These are phyloP conservation scores for Microtus ochrogaster DNA, from an alignment of 2,113 vertebrate species.

Conservation along the genomic window DNA sequence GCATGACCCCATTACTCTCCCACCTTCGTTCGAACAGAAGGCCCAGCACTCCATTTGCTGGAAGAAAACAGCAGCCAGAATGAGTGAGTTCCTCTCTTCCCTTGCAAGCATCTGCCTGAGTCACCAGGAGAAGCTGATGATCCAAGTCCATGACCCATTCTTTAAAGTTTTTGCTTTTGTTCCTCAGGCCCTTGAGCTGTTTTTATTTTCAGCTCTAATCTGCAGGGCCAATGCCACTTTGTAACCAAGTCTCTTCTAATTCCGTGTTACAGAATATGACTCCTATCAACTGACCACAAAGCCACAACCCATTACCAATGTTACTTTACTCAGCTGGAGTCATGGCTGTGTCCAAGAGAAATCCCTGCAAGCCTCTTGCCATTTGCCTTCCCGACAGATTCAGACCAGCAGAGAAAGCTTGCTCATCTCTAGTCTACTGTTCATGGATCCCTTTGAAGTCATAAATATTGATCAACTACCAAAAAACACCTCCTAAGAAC, in stretches of 20 bases:
- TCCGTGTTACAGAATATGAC: background rate
- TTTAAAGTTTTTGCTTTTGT: conserved; percentile 39
- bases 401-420: background rate
- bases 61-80: conserved; percentile 6
- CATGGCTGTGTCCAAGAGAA: background rate
- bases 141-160: background rate
- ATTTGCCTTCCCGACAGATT: background rate
- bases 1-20: background rate
- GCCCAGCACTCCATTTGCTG: background rate
- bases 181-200: background rate
- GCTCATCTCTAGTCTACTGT: background rate
- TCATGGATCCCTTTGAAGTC: background rate
- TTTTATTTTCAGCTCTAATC: background rate
- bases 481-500: background rate
- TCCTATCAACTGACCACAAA: background rate
- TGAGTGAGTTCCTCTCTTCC: background rate
- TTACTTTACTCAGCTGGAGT: background rate
- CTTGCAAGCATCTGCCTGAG: background rate
- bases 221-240: background rate
- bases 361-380: background rate
- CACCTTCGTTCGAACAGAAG: background rate
- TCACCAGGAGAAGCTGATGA: background rate
- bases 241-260: background rate
- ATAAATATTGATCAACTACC: background rate
- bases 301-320: background rate